A percentile compares a stretch with the other conserved stretches of the same genome.
Conservation (phyloP, 2,113 vertebrate species). For the Corythornis vintsioides region DNA sequence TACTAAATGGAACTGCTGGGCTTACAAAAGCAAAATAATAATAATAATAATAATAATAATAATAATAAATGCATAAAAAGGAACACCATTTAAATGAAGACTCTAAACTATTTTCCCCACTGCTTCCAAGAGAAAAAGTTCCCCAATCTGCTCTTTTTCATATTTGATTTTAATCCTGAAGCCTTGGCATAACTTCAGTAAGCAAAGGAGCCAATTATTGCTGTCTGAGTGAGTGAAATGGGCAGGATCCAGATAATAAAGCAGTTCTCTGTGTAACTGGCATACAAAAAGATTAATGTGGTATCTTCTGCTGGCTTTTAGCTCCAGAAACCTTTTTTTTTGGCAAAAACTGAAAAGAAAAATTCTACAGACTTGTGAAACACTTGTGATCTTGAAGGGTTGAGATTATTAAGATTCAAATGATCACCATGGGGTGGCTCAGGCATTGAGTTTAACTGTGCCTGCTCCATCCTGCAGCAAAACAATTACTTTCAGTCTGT, state of each 20-base stretch:
- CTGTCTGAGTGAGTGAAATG: not conserved
- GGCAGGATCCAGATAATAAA: not conserved
- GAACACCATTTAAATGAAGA: not conserved
- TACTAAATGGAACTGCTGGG: too few species aligned
- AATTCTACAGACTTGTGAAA: not conserved
- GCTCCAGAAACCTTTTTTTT: not conserved
- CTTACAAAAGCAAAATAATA: too few species aligned
- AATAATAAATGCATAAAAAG: not conserved
- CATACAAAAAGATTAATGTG: not conserved
- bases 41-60: too few species aligned
- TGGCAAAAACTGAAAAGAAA: not conserved
- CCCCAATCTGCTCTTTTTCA: not conserved
- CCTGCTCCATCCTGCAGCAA: not conserved
- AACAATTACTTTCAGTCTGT: not conserved
- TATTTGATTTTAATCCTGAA: not conserved
- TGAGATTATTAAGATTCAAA: not conserved
- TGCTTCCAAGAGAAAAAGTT: not conserved
- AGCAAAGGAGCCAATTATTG: not conserved
- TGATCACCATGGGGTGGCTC: not conserved
- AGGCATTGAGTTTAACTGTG: not conserved
- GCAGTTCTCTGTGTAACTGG: not conserved
- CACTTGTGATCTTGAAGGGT: not conserved
- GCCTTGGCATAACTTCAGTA: not conserved
- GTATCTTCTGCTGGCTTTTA: not conserved
- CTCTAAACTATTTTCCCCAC: not conserved